These are phyloP conservation scores for Drosophila pachea DNA, from an alignment of 1,140 invertebrate genomes.

Conservation along the genomic window DNA sequence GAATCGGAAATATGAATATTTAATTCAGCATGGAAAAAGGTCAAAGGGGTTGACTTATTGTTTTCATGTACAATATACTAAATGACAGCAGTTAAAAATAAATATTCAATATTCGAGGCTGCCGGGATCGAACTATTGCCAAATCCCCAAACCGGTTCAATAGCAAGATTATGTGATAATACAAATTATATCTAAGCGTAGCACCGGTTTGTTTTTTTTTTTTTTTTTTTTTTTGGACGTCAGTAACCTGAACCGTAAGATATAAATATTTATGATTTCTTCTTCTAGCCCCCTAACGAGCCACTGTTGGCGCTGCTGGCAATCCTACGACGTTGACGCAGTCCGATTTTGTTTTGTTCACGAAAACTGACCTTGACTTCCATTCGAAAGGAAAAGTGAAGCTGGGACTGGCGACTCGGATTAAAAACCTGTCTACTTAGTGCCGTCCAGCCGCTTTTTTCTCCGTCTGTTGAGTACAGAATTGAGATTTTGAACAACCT, in stretches of 20 bases:
- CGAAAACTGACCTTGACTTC: slow-evolving; percentile 62
- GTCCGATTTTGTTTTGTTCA: slow-evolving; percentile 28
- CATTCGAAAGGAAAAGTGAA: slow-evolving; percentile 71
- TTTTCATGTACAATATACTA: slow-evolving; percentile 16
- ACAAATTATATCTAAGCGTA: slow-evolving; percentile 19
- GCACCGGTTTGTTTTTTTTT: slow-evolving; percentile 40
- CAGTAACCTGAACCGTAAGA: slow-evolving; percentile 41
- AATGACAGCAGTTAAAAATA: slow-evolving; percentile 14
- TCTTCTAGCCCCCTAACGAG: slow-evolving; percentile 39
- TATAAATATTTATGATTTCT: slow-evolving; percentile 66
- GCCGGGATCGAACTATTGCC: slow-evolving; percentile 25
- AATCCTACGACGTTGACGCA: slow-evolving; percentile 3
- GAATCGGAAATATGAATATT: slow-evolving; percentile 32
- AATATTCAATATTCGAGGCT: slow-evolving; percentile 15
- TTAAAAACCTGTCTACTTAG: slow-evolving; percentile 54
- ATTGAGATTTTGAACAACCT: background rate
- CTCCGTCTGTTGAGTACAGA: background rate
- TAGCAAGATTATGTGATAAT: slow-evolving; percentile 50
- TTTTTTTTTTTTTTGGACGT: slow-evolving; percentile 6
- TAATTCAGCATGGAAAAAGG: slow-evolving; percentile 22
- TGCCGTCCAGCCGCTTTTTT: background rate
- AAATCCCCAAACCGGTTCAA: slow-evolving; percentile 57
- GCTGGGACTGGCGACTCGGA: slow-evolving; percentile 23
- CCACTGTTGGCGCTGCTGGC: background rate
- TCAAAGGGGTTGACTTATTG: slow-evolving; percentile 19